Conservation (phyloP, 2,797 vertebrate genomes). For the Danio tinwini region DNA sequence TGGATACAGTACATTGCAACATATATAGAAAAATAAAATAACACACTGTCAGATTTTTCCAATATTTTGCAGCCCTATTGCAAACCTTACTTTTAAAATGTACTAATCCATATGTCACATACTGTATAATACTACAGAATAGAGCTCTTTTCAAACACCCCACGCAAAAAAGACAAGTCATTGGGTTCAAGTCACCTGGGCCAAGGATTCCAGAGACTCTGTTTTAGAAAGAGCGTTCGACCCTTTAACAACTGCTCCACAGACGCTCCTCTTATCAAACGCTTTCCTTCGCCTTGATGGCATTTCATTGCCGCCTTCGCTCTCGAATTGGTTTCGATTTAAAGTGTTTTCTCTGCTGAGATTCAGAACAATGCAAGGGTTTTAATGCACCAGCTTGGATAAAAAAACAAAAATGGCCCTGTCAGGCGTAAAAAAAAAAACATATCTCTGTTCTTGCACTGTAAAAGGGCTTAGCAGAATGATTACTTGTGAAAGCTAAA, state of each 20-base stretch:
- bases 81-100: too few species aligned
- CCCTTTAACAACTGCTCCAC: conserved; percentile 21
- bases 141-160: not conserved
- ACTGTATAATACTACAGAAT: not conserved
- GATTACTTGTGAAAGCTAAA: conserved; percentile 60
- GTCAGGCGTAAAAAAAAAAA: conserved; percentile 36
- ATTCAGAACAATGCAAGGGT: conserved; percentile 48
- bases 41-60: too few species aligned
- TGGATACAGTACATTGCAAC: too few species aligned
- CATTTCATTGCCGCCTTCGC: not conserved
- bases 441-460: conserved; percentile 36
- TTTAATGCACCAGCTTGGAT: conserved; percentile 38
- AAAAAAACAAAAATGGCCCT: conserved; percentile 30
- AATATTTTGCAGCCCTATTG: too few species aligned
- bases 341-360: conserved; percentile 34
- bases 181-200: not conserved
- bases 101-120: not conserved
- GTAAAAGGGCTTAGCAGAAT: conserved; percentile 45
- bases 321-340: conserved; percentile 41
- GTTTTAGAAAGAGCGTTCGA: conserved; percentile 5
- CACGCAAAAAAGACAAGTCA: not conserved
- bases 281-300: conserved; percentile 27
- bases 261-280: conserved; percentile 18
- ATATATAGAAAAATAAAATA: too few species aligned
- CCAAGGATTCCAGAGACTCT: not conserved